Percentiles rank a stretch among this genome's conserved stretches.
Evolutionary conservation across 2,113 vertebrate species (phyloP).

Genomic region (Apteryx mantelli): DNA sequence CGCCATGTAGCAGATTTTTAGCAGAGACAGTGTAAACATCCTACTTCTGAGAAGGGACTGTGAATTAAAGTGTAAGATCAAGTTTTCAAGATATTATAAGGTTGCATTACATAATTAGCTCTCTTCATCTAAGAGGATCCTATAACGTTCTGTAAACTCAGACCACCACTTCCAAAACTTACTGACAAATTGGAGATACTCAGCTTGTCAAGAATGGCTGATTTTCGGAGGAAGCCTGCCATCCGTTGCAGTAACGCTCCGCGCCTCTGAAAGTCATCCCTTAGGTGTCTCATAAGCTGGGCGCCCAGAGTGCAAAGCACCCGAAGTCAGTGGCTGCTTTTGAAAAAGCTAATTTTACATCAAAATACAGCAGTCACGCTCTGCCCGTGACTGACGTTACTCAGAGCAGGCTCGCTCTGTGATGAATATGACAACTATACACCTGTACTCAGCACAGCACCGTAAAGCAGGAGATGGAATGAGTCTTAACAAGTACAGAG

Average conservation of each 20-base stretch:
- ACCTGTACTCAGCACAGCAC: background rate
- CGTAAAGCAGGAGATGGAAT: background rate
- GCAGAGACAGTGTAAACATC: background rate
- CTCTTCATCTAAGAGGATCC: background rate
- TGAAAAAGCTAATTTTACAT: background rate
- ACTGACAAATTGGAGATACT: background rate
- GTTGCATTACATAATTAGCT: background rate
- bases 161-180: background rate
- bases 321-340: background rate
- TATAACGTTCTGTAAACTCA: background rate
- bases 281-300: background rate
- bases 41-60: background rate
- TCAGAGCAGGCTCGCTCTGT: background rate
- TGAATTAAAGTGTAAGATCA: rapidly evolving
- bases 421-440: background rate
- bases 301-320: background rate
- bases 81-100: background rate
- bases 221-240: background rate
- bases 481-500: background rate
- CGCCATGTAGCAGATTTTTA: rapidly evolving
- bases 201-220: rapidly evolving
- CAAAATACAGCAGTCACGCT: background rate
- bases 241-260: rapidly evolving
- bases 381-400: background rate
- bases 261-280: rapidly evolving